A percentile compares a stretch with the other conserved stretches of the same genome.
Conservation (phyloP, 2,113 vertebrate species). For the Tympanuchus pallidicinctus region DNA sequence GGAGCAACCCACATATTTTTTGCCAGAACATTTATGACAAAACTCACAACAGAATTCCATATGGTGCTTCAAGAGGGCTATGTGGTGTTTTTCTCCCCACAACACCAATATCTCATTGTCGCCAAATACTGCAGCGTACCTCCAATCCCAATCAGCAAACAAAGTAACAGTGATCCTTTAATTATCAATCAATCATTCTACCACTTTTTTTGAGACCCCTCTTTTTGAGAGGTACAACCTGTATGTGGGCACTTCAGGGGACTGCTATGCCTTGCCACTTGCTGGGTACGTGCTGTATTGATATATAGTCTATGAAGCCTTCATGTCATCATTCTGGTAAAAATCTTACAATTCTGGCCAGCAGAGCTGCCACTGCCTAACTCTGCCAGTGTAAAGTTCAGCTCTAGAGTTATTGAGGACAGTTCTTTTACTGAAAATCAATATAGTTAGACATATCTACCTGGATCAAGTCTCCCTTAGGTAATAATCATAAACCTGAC, state of each 20-base stretch:
- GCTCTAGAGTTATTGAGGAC: neutral
- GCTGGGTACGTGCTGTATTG: accelerated
- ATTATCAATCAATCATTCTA: neutral
- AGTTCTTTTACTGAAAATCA: neutral
- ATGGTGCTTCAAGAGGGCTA: neutral
- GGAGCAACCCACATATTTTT: neutral
- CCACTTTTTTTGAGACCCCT: neutral
- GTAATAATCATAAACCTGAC: neutral
- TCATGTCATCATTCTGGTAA: neutral
- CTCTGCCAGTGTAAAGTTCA: neutral
- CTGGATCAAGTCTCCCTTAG: neutral
- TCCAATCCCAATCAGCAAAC: neutral
- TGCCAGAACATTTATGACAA: neutral
- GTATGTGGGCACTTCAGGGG: neutral
- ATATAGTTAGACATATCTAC: neutral
- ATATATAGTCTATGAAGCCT: neutral
- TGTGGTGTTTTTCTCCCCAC: neutral
- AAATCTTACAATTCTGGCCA: neutral
- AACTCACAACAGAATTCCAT: neutral
- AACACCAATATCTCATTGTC: neutral
- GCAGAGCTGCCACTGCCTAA: neutral
- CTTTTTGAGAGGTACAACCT: neutral
- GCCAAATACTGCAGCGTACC: neutral
- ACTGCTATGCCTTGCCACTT: neutral
- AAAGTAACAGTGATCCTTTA: neutral